phyloP scores from a whole-genome alignment of 2,888 invertebrate genomes.

The Nephrotoma guestfalica region DNA sequence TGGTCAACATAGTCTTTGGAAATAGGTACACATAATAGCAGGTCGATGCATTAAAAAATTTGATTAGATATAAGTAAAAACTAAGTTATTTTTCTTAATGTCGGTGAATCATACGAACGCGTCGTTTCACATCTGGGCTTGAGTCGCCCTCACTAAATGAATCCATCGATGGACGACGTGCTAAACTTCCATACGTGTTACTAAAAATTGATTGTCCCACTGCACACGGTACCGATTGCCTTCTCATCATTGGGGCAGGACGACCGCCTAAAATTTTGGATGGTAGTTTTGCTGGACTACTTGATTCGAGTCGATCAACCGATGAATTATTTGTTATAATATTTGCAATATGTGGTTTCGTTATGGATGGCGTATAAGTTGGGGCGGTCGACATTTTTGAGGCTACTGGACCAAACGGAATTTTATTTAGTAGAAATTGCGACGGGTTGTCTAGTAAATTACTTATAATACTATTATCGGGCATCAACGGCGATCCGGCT shows the following conservation, averaged over 20 bases:
- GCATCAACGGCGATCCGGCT: background rate
- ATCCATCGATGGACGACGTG: conserved; percentile 22
- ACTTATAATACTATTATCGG: background rate
- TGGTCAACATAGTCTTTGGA: background rate
- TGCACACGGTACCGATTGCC: conserved; percentile 13
- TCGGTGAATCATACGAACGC: conserved; percentile 29
- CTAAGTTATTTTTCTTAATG: conserved; percentile 17
- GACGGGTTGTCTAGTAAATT: background rate
- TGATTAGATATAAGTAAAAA: background rate
- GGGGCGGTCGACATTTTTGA: background rate
- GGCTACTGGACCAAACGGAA: background rate
- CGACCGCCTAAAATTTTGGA: conserved; percentile 11
- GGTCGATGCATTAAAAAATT: background rate
- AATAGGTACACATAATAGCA: background rate
- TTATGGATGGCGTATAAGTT: background rate
- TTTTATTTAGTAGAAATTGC: background rate
- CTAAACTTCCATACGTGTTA: conserved; percentile 5
- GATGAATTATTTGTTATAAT: background rate
- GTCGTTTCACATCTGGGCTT: conserved; percentile 22
- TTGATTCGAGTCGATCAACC: conserved; percentile 8
- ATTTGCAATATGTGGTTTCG: background rate
- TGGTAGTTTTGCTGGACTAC: conserved; percentile 10
- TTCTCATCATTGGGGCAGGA: conserved; percentile 12
- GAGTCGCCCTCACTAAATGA: conserved; percentile 15
- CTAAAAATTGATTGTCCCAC: conserved; percentile 7